phyloP scores from a whole-genome alignment of 2,888 invertebrate species.

The Callimorpha dominula region DNA sequence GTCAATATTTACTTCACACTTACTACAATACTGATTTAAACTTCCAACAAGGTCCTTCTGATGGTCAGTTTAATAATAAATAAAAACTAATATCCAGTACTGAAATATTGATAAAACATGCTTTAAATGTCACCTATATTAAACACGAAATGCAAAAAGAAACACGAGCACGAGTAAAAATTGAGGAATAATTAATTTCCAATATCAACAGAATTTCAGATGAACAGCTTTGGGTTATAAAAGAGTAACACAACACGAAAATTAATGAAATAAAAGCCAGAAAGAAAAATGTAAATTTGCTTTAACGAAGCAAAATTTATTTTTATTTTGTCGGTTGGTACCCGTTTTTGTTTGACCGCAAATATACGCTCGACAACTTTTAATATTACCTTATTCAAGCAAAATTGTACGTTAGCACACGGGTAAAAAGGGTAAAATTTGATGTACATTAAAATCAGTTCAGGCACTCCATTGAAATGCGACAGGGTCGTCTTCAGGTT shows the following conservation, averaged over 20 bases:
- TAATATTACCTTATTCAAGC: constrained; percentile 24
- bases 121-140: too few species aligned
- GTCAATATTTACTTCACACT: too few species aligned
- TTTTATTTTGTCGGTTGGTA: constrained; percentile 62
- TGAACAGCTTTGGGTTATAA: constrained; percentile 50
- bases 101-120: too few species aligned
- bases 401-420: constrained; percentile 35
- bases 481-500: constrained; percentile 52
- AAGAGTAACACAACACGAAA: constrained; percentile 58
- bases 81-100: too few species aligned
- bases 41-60: too few species aligned
- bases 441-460: constrained; percentile 26
- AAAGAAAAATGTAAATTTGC: constrained; percentile 78
- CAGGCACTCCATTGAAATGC: constrained; percentile 52
- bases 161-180: constrained; percentile 62
- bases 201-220: constrained; percentile 51
- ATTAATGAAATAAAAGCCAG: constrained; percentile 70
- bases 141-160: constrained; percentile 3
- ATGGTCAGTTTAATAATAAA: too few species aligned
- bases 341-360: constrained; percentile 57
- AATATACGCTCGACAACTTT: constrained; percentile 56
- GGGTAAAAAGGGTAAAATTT: constrained; percentile 35
- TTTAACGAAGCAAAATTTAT: constrained; percentile 78
- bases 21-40: too few species aligned
- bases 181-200: constrained; percentile 58